Base-by-base conservation (phyloP, 2,113 vertebrate genomes). In the Lasiurus borealis region DNA sequence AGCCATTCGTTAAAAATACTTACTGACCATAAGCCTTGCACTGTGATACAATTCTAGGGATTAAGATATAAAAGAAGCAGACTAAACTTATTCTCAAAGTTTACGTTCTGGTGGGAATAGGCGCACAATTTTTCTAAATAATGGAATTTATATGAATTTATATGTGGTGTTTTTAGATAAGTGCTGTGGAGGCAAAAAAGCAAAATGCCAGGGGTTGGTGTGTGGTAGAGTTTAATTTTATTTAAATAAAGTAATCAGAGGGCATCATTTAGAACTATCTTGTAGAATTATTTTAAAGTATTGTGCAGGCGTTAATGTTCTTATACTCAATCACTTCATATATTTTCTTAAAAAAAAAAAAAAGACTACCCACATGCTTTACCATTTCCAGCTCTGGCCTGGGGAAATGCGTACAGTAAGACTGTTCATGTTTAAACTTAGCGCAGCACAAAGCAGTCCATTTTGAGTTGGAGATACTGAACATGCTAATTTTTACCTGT, bases 41-140 rank as follows among this genome's bases (percentile, higher is more conserved):
- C 52, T 62, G 4, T 75, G 52, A 29, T 90, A 34, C 62, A 34
- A 88, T 66, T 73, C 40, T 80, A 83, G 85, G 34, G 62, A 87
- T 87, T 87, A 84, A 95, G 14, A 29, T 84, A 9, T 59, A 46
- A 92, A 66, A 59, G 71, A 50, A 82, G 69, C 10, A 82, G 13
- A 73, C 15, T 77, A 88, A 50, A 92, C 27, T 83, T 18, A 3
- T 57, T 11, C 25, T 23, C 25, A 0, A 59, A 83, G 9, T 87
- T 93, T 57, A 83, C 40, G 78, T 90, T 92, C 25, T 76, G 8
- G 16, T 57, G 8, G 34, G 23, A 27, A 13, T 64, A 78, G 25
- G 29, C 6, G 29, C 19, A 4, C 16, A 40, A 0, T 44, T 91
- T 76, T 25, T 82, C 73, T 27, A 64, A 75, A 66, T 88, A 11